Base-by-base conservation (phyloP, 2,797 vertebrate genomes). In the Nyctibius grandis region DNA sequence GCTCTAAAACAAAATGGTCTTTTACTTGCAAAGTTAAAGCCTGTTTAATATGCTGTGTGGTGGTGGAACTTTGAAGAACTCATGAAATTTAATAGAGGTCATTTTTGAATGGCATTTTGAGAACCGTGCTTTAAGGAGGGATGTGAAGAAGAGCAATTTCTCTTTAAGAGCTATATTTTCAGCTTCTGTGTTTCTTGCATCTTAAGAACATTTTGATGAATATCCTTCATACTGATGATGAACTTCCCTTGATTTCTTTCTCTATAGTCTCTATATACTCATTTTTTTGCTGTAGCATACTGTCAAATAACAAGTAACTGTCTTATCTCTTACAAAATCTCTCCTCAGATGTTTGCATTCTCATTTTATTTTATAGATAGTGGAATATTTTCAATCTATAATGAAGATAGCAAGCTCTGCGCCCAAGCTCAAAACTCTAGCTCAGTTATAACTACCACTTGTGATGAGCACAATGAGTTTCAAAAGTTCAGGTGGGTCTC, bases 401-500 rank as follows among this genome's bases (percentile, higher is more conserved):
- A 99, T 74, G 98, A 98, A 94, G 97, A 98, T 5, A 99, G 98
- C 97, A 98, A 98, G 84, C 99, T 98, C 92, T 99, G 99, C 5
- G 95, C 99, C 36, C 97, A 96, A 79, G 98, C 96, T 67, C 76
- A 98, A 18, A 98, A 91, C 36, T 91, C 98, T 29, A 97, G 83
- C 26, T 97, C 97, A 0, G 47, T 99, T 17, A 97, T 98, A 6
- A 89, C 98, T 8, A 96, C 96, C 2, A 1, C 7, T 2, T 99
- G 99, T 68, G 91, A 99, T 54, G 98, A 97, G 5, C 95, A 87
- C 1, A 97, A 94, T 1, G 97, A 98, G 21, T 89, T 98, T 3
- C 99, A 99, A 93, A 98, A 98, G 87, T 99, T 99, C 93, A 98
- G 98, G 36, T 99, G 99, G 99, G 98, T 98, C 51, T 99, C 99